Conservation (phyloP, 1,140 invertebrate species). For the Drosophila sulfurigaster region DNA sequence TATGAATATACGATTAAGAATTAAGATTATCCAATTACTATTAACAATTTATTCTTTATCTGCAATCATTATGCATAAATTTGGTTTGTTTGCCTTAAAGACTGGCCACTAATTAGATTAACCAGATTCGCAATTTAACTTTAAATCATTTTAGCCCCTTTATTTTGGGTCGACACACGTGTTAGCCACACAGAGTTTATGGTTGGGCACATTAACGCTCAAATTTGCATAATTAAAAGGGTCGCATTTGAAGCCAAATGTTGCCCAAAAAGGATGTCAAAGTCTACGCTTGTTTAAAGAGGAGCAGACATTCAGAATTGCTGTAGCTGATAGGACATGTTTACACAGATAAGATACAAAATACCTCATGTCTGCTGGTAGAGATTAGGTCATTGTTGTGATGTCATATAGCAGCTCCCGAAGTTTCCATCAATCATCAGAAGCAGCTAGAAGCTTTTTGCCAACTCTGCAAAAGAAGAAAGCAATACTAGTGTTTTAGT, state of each 20-base stretch:
- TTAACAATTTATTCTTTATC: neutral
- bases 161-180: constrained; percentile 14
- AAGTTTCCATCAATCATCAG: no score
- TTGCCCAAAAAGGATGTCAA: neutral
- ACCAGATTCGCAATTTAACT: constrained; percentile 19
- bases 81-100: neutral
- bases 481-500: no score
- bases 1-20: no score
- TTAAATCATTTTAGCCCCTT: constrained; percentile 32
- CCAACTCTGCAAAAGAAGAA: no score
- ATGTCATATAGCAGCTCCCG: no score
- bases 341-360: constrained; percentile 10
- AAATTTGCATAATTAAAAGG: constrained; percentile 21
- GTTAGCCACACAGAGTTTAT: constrained; percentile 35
- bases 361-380: neutral
- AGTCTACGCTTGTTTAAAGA: neutral
- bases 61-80: no score
- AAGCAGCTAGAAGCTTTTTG: no score
- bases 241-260: constrained; percentile 11
- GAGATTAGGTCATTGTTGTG: no score
- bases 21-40: no score
- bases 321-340: constrained; percentile 17
- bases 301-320: neutral
- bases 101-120: constrained; percentile 34
- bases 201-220: constrained; percentile 20